Base-by-base conservation (phyloP, 2,113 vertebrate species). In the Triplophysa dalaica region DNA sequence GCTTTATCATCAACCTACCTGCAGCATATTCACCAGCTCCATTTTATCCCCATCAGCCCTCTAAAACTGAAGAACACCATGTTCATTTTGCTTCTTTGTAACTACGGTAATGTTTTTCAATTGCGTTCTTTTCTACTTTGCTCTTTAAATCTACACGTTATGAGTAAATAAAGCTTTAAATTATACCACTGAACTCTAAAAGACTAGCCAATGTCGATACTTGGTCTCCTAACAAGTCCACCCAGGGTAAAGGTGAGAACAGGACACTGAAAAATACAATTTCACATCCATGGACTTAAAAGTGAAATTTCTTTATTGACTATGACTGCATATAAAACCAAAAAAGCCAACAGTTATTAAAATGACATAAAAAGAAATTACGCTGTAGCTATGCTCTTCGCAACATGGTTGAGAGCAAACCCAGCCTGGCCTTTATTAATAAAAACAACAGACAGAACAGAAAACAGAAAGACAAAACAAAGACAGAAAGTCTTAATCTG, bases 101-200 rank as follows among this genome's bases (percentile, higher is more conserved):
- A 75, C 74, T 13, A 48, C 14, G 14, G 82, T 65, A 8, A 62
- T 24, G 52, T 76, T 64, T 83, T 56, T 33, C 29, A 2, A 38
- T 56, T 38, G 14, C 17, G 68, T 50, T 65, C 69, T 33, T 70
- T 41, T 17, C 62, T 72, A n/a, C 14, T 60, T 52, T 60, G 29
- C 3, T 17, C 61, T 67, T 22, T 80, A 66, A 80, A 77, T 58
- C 62, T 64, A 50, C 43, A 22, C 68, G 5, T 74, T 70, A 13
- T 45, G 58, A 64, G 14, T 58, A 56, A 80, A 70, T 41, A 33
- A 80, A 77, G 58, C 50, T 21, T 61, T 74, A 70, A 19, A 38
- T 29, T 17, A 14, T 10, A 58, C 19, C 17, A 58, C 52, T 19
- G 16, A 58, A 6, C 17, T 16, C n/a, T n/a, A n/a, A n/a, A n/a